These are phyloP conservation scores for Serranus cabrilla DNA, from an alignment of 2,797 vertebrate genomes.

Conservation along the genomic window DNA sequence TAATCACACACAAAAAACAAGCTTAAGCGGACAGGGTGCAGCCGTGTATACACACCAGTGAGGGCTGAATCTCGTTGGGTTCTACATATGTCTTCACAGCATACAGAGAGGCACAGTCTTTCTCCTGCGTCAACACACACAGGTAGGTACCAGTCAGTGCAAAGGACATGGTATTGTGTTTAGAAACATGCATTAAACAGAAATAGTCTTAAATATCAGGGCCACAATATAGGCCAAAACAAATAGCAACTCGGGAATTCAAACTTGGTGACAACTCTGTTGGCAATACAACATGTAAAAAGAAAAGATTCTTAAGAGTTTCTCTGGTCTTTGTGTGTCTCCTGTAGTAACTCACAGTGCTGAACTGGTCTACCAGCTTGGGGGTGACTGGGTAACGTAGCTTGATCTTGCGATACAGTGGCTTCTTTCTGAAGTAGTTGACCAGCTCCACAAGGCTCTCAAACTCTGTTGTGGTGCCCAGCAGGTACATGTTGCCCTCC, in stretches of 20 bases:
- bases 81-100: conserved; percentile 94
- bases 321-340: background rate
- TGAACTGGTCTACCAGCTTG: conserved; percentile 92
- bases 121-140: conserved; percentile 84
- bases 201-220: background rate
- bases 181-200: conserved; percentile 1
- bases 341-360: conserved; percentile 79
- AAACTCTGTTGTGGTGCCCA: conserved; percentile 95
- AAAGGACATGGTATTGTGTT: background rate
- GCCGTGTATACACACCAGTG: conserved; percentile 84
- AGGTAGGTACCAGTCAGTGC: background rate
- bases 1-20: background rate
- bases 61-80: conserved; percentile 93
- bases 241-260: background rate
- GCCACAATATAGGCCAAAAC: background rate
- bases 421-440: conserved; percentile 92
- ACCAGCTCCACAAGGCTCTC: conserved; percentile 96
- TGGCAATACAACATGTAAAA: background rate
- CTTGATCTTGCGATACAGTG: conserved; percentile 95
- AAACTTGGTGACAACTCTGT: background rate
- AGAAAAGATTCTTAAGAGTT: background rate
- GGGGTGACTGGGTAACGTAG: conserved; percentile 95
- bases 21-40: background rate
- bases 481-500: conserved; percentile 90
- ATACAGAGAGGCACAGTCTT: conserved; percentile 91